Percentiles rank a stretch among this genome's conserved stretches.
These are phyloP conservation scores for Acrocyrtus sp. DNA, from an alignment of 2,888 invertebrate species.

Conservation along the genomic window DNA sequence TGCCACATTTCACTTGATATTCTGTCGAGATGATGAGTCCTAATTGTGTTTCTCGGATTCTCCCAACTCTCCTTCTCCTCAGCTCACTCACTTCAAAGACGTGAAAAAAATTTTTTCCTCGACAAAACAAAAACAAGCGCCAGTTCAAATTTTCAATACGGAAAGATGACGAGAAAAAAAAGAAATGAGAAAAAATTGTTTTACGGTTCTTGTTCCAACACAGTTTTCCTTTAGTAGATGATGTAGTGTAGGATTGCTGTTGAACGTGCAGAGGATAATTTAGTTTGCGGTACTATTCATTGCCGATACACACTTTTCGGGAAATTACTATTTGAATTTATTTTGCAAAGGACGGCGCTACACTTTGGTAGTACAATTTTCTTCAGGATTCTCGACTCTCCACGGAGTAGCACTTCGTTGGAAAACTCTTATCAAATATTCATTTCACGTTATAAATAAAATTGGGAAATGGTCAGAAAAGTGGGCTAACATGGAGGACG, in stretches of 20 bases:
- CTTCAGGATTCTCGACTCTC: too few relatives aligned
- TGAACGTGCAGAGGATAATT: too few relatives aligned
- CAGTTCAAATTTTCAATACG: too few relatives aligned
- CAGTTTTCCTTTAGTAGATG: neutral
- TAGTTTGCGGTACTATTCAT: too few relatives aligned
- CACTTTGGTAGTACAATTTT: too few relatives aligned
- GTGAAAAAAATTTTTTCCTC: neutral
- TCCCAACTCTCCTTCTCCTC: neutral
- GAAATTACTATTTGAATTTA: too few relatives aligned
- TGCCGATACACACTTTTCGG: too few relatives aligned
- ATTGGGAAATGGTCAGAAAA: neutral
- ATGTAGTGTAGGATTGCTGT: too few relatives aligned
- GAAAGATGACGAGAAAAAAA: neutral
- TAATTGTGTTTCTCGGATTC: slow-evolving; percentile 23
- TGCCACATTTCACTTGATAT: slow-evolving; percentile 29
- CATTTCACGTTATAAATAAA: neutral
- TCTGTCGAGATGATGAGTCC: slow-evolving; percentile 32
- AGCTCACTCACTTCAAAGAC: neutral
- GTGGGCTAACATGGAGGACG: too few relatives aligned
- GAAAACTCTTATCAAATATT: neutral
- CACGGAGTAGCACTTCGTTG: too few relatives aligned
- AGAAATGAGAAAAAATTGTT: neutral
- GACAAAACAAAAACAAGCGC: neutral
- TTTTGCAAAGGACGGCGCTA: too few relatives aligned
- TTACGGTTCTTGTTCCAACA: neutral